Base-by-base conservation (phyloP, 2,113 vertebrate genomes). In the Tinamus guttatus region DNA sequence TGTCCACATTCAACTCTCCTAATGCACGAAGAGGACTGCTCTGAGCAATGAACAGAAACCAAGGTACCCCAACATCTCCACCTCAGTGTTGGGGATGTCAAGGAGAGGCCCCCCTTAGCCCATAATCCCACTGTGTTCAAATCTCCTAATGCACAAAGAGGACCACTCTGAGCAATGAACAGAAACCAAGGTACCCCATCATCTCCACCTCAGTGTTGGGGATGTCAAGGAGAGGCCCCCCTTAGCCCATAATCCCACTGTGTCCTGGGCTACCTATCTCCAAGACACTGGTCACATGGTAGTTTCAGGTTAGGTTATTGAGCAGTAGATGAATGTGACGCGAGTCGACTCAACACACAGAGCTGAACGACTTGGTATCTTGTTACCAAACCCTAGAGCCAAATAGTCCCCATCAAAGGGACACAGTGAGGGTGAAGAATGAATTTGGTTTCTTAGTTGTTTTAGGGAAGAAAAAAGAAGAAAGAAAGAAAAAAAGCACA, bases 401-500 rank as follows among this genome's bases (percentile, higher is more conserved):
- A 78, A 85, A 58, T 7, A 36, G 22, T 24, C 32, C 43, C 27
- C 30, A 30, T 20, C 58, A 52, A 81, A 84, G 24, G 36, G 52
- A 24, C 5, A 4, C 30, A 24, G 38, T 17, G 76, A 36, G 38
- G 25, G 7, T 36, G 45, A 78, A 60, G 75, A 78, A 62, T 60
- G 22, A 86, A 95, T 68, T 1, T 5, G 36, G 8, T 68, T 49
- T 67, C 79, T 85, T 62, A 77, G 80, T 80, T 45, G 8, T 21
- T 10, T 40, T 45, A 63, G 45, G 27, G 19, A 56, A 56, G 28
- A 16, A 28, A 28, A 28, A 28, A 45, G 22, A 36, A 21, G 4
- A 9, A 11, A 8, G 18, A 2, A 1, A 10, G 0, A 1, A 3
- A 17, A 34, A 52, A 36, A 36, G 12, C 47, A 71, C 11, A 16